Conservation (phyloP, 2,113 vertebrate genomes). For the Thamnaconus septentrionalis region DNA sequence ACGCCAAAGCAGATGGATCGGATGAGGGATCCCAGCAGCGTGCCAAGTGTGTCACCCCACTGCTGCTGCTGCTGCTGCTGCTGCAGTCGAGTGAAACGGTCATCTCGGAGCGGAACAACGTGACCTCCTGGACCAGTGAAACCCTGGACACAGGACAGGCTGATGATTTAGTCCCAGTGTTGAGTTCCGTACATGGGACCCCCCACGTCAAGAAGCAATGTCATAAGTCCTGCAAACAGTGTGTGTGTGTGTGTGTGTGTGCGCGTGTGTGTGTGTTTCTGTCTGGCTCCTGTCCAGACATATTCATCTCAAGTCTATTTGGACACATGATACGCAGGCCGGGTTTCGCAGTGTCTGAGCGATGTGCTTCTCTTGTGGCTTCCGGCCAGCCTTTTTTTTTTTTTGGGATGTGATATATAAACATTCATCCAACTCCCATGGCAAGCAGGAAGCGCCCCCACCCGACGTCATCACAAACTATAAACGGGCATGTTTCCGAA, state of each 20-base stretch:
- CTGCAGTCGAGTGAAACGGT: too few species aligned
- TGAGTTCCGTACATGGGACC: too few species aligned
- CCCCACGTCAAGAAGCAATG: too few species aligned
- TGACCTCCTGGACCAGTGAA: too few species aligned
- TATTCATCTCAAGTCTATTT: slow-evolving; percentile 28
- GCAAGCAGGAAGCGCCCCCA: slow-evolving; percentile 1
- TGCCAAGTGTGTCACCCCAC: neutral
- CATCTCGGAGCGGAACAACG: too few species aligned
- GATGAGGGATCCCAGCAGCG: slow-evolving; percentile 1
- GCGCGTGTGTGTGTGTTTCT: neutral
- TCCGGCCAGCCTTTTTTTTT: slow-evolving; percentile 15
- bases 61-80: too few species aligned
- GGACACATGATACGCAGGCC: slow-evolving; percentile 18
- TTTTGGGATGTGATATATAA: slow-evolving; percentile 16
- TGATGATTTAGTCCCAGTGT: too few species aligned
- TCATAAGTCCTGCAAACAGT: too few species aligned
- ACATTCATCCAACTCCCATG: slow-evolving; percentile 17
- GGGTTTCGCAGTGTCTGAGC: slow-evolving; percentile 14
- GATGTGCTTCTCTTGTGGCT: slow-evolving; percentile 49
- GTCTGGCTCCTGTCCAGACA: slow-evolving; percentile 33
- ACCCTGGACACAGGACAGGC: too few species aligned
- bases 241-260: too few species aligned
- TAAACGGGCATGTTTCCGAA: too few species aligned
- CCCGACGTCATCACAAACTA: slow-evolving; percentile 2
- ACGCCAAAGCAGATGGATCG: neutral